Base-by-base conservation (phyloP, 2,797 vertebrate genomes). In the Sebastes nivosus region DNA sequence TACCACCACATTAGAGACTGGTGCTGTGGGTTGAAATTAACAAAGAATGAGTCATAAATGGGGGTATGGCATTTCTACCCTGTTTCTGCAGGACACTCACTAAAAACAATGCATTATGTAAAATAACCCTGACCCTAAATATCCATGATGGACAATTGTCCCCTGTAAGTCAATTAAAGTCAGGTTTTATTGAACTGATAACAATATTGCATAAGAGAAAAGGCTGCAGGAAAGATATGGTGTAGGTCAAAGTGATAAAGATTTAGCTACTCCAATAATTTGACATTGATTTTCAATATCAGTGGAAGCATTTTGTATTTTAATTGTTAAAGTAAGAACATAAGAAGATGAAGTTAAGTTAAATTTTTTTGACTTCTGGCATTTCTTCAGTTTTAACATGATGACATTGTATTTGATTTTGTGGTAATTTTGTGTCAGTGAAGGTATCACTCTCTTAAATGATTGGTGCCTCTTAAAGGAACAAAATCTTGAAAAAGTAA, bases 1-100 rank as follows among this genome's bases (percentile, higher is more conserved):
- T 42, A 42, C 14, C 38, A 42, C 38, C 14, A 42, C 18, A 20
- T 38, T 38, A 29, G 81, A 88, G 50, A 95, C 72, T 5, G 72
- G 85, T 11, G 34, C 95, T 95, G 80, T 42, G 58, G 36, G 29
- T 29, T 16, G 14, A 82, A 36, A 55, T 30, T 2, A 55, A 22
- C 67, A 57, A 66, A n/a, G 22, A 57, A 65, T 18, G 22, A 10
- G 14, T 71, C 32, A 38, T 36, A 36, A 36, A 64, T 36, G 20
- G n/a, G 34, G 6, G 30, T 20, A 22, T 61, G n/a, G 6, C 30
- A n/a, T 54, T 52, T 67, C 38, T 20, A 4, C 6, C 6, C 4
- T 67, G 8, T 22, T 27, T 38, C 11, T 59, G 27, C 32, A 38
- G 52, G 16, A 38, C 11, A 27, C 20, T 9, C 9, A 12, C n/a